Conservation (phyloP, 2,113 vertebrate genomes). For the Vimba vimba region DNA sequence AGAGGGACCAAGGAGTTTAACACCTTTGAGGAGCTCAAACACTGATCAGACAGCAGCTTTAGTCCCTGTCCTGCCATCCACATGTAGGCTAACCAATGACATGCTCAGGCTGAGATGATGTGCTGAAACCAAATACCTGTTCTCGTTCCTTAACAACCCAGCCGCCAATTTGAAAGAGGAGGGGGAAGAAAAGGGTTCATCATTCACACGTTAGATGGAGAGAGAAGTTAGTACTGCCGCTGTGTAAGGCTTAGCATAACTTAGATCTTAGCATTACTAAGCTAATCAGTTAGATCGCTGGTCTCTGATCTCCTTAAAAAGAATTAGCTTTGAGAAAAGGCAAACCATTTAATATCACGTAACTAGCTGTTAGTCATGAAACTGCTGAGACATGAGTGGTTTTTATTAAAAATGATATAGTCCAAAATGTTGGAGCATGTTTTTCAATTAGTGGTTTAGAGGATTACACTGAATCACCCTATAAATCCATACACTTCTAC, state of each 20-base stretch:
- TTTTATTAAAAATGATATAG: neutral
- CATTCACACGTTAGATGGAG: constrained; percentile 34
- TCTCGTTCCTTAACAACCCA: constrained; percentile 71
- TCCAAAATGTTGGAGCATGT: neutral
- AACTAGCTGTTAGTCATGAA: neutral
- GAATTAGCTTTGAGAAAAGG: constrained; percentile 1
- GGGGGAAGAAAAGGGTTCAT: constrained; percentile 61
- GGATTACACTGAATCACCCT: neutral
- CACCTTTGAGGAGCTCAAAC: constrained; percentile 50
- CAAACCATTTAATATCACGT: constrained; percentile 10
- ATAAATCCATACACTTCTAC: neutral
- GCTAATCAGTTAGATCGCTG: constrained; percentile 38
- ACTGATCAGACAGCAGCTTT: neutral
- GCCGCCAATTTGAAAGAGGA: constrained; percentile 54
- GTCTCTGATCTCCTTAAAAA: neutral
- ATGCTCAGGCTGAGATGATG: constrained; percentile 71
- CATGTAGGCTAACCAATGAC: constrained; percentile 46
- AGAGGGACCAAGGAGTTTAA: constrained; percentile 41
- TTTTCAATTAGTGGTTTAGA: constrained; percentile 4
- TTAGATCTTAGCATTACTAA: constrained; percentile 44
- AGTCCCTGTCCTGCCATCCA: constrained; percentile 13
- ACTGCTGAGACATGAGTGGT: neutral
- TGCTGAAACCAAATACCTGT: constrained; percentile 78
- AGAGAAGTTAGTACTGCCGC: constrained; percentile 51
- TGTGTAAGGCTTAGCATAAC: constrained; percentile 37